Conservation (phyloP, 2,888 invertebrate species). For the Volucella zonaria region DNA sequence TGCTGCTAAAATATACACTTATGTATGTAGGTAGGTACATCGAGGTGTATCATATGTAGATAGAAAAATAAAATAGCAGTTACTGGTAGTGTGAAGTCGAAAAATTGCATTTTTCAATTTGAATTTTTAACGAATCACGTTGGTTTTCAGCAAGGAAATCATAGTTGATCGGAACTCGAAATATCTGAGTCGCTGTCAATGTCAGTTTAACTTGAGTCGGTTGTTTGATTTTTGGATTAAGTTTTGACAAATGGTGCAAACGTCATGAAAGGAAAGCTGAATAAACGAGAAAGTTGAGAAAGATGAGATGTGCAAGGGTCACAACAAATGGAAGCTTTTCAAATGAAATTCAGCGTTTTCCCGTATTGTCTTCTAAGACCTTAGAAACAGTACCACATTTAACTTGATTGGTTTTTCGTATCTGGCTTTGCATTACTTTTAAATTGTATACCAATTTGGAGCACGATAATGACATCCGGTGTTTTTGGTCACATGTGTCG, state of each 20-base stretch:
- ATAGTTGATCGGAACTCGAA: slow-evolving; percentile 3
- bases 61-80: neutral
- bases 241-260: neutral
- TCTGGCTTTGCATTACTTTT: no score
- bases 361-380: no score
- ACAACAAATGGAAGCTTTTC: no score
- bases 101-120: neutral
- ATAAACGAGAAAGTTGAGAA: no score
- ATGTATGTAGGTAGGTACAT: slow-evolving; percentile 4
- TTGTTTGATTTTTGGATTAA: neutral
- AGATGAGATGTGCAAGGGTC: no score
- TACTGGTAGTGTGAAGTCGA: neutral
- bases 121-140: slow-evolving; percentile 14
- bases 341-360: no score
- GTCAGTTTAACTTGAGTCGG: neutral
- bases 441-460: no score
- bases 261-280: neutral
- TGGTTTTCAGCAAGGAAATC: slow-evolving; percentile 3
- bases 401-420: no score
- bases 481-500: no score
- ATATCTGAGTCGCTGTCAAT: neutral
- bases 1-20: slow-evolving; percentile 45
- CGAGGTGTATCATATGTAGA: neutral
- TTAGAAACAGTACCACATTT: no score
- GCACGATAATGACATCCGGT: no score